Base-by-base conservation (phyloP, 2,888 invertebrate species). In the Euspilapteryx auroguttella region DNA sequence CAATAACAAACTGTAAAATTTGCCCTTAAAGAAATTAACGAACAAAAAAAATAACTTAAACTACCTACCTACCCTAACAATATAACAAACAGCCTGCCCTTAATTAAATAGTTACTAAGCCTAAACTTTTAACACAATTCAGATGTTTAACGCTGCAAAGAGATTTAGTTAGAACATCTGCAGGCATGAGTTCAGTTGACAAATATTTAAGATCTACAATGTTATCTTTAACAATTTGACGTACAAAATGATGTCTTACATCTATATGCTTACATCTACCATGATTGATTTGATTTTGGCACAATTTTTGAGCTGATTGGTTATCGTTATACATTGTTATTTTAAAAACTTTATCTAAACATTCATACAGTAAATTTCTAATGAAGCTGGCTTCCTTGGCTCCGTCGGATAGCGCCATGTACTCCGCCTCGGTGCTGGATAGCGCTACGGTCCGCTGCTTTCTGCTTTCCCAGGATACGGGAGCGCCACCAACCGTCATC, bases 371-470 rank as follows among this genome's bases (percentile, higher is more conserved):
- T 7, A 27, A 27, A 12, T 12, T 20, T 17, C 27, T 15, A 12
- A 27, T 7, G n/a, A n/a, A n/a, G n/a, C n/a, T n/a, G n/a, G n/a
- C n/a, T n/a, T n/a, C n/a, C n/a, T n/a, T n/a, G n/a, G 20, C 17
- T 20, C 12, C 12, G 10, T 12, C 20, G 20, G 9, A 35, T 5
- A 36, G 8, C 3, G 28, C n/a, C n/a, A n/a, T n/a, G n/a, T n/a
- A n/a, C n/a, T n/a, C n/a, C n/a, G n/a, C n/a, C n/a, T n/a, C n/a
- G n/a, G n/a, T n/a, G n/a, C n/a, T n/a, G n/a, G n/a, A n/a, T n/a
- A n/a, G n/a, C n/a, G n/a, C n/a, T n/a, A 27, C 38, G 37, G 33
- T 7, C 35, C 32, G 17, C 14, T 38, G 38, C 24, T 38, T 38
- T 1, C 33, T 20, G 21, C 34, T 35, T 26, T 36, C 35, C 33